A percentile compares a stretch with the other conserved stretches of the same genome.
Evolutionary conservation across 2,888 invertebrate genomes (phyloP).

Genomic region (Ellobium chinense): DNA sequence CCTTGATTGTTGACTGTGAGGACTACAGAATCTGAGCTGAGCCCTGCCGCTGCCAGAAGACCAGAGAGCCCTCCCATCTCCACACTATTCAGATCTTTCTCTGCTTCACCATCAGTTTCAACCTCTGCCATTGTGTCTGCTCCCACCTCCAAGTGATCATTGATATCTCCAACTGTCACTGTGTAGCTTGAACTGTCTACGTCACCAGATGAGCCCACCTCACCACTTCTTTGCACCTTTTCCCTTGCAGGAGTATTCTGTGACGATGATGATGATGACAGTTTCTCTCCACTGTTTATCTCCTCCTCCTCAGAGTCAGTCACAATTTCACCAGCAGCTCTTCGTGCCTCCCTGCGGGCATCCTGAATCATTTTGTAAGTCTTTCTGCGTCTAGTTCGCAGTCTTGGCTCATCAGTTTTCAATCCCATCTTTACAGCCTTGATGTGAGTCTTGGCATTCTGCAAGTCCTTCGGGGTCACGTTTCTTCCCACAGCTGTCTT

Average conservation of each 20-base stretch:
- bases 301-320: conserved; percentile 21
- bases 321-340: background rate
- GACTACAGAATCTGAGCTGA: conserved; percentile 41
- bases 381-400: conserved; percentile 13
- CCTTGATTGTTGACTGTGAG: conserved; percentile 38
- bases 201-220: background rate
- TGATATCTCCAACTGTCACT: conserved; percentile 13
- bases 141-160: conserved; percentile 16
- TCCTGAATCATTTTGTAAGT: conserved; percentile 25
- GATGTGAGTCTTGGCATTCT: conserved; percentile 43
- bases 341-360: background rate
- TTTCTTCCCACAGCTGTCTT: conserved; percentile 39
- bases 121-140: background rate
- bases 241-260: background rate
- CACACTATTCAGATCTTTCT: background rate
- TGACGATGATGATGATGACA: conserved; percentile 6
- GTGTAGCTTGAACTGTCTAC: background rate
- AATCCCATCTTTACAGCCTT: conserved; percentile 39
- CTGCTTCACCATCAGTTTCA: background rate
- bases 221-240: background rate
- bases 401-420: conserved; percentile 30
- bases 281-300: background rate
- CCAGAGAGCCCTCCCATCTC: conserved; percentile 38
- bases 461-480: conserved; percentile 44
- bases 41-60: conserved; percentile 41